Evolutionary conservation across 1,140 invertebrate species (phyloP), one percentile per base, ranked within the genome.

Genomic region (Eumaeus atala): DNA sequence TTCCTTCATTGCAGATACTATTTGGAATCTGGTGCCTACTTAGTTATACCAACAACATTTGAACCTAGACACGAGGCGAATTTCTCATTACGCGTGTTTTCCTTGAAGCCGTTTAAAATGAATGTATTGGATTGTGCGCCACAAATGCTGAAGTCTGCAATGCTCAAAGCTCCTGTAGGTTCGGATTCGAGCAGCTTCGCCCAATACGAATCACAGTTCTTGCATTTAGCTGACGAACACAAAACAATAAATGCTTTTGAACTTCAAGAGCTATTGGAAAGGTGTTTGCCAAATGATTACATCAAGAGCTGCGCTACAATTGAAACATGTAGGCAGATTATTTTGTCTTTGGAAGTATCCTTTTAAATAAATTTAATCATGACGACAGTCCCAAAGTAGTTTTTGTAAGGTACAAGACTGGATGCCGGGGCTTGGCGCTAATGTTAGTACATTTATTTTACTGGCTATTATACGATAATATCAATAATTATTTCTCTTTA

Each of bases 271-370:
- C 86, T 97, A 12, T 85, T 98, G 10, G 96, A 97, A 74, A 95
- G 94, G 9, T 97, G 95, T 87, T 88, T 98, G 58, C 96, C 96
- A 5, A 97, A 98, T 87, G 96, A 98, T 89, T 97, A 97, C 67
- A 96, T 98, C 49, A 97, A 97, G 78, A 97, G 95, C 59, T 97
- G 95, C 83, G 96, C 96, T 0, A 96, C 94, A 37, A 92, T 97
- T 61, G 96, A 97, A 87, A 95, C 97, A 10, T 97, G 96, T 76
- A 89, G 95, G 58, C 95, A 97, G 89, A 94, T 97, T 10, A 93
- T 97, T 1, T 88, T 96, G 0, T 92, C 95, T 9, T 91, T 97
- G 86, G 95, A 97, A 89, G 94, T 95, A 93, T 84, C 85, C 81
- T 87, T 87, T 86, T 66, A 18, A 56, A 42, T 52, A 50, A 11